These are phyloP conservation scores for Drosophila tripunctata DNA, from an alignment of 2,888 invertebrate species.

Conservation along the genomic window DNA sequence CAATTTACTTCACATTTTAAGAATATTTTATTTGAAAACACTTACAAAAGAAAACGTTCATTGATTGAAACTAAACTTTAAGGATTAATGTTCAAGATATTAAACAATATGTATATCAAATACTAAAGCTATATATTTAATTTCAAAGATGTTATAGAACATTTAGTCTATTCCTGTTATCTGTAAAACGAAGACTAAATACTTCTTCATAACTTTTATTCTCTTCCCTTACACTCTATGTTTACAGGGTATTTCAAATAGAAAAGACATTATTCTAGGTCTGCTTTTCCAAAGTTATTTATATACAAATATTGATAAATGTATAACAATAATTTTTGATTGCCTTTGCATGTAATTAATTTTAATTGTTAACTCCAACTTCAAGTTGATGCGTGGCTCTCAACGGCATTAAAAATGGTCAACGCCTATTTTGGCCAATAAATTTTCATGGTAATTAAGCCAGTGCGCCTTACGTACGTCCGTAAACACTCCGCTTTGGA, in stretches of 20 bases:
- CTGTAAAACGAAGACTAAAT: too few species aligned
- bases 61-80: too few species aligned
- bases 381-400: constrained; percentile 7
- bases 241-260: neutral
- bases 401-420: constrained; percentile 47
- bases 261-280: neutral
- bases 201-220: too few species aligned
- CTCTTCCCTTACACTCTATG: neutral
- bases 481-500: constrained; percentile 4
- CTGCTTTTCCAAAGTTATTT: neutral
- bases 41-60: too few species aligned
- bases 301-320: constrained; percentile 15
- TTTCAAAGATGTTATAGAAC: too few species aligned
- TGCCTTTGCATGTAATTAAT: constrained; percentile 35
- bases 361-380: constrained; percentile 24
- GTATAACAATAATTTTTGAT: constrained; percentile 25
- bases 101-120: too few species aligned
- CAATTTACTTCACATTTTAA: too few species aligned
- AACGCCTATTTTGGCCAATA: constrained; percentile 63
- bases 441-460: constrained; percentile 61
- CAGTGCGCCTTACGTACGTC: constrained; percentile 11
- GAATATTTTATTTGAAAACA: too few species aligned
- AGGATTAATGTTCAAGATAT: too few species aligned
- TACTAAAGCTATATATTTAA: too few species aligned
- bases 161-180: too few species aligned